Percentiles rank a stretch among this genome's conserved stretches.
These are phyloP conservation scores for Sminthopsis crassicaudata DNA, from an alignment of 2,113 vertebrate species.

Conservation along the genomic window DNA sequence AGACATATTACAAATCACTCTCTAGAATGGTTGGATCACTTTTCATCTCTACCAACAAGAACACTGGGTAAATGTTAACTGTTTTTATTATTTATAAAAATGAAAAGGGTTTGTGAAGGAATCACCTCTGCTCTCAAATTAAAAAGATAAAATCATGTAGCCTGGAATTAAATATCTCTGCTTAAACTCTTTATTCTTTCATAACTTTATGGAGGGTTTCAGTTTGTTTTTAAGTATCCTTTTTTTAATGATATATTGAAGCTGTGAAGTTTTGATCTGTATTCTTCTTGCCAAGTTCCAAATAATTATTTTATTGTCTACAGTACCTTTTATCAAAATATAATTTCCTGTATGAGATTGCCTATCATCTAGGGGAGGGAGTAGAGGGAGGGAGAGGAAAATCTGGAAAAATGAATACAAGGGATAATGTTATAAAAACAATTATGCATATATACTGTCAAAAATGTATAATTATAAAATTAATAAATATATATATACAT, in stretches of 20 bases:
- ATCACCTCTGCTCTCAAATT: background rate
- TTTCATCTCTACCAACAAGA: too few relatives aligned
- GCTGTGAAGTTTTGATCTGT: background rate
- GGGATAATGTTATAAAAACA: too few relatives aligned
- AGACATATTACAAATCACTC: too few relatives aligned
- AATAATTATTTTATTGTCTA: background rate
- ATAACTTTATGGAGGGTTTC: background rate
- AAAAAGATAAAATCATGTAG: background rate
- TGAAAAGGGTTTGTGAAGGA: background rate
- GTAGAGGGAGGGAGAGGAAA: too few relatives aligned
- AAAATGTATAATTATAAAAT: too few relatives aligned
- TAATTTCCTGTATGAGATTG: background rate
- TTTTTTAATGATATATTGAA: constrained; percentile 23
- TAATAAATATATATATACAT: too few relatives aligned
- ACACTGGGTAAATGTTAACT: too few relatives aligned
- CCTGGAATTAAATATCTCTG: background rate
- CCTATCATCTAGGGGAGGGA: too few relatives aligned
- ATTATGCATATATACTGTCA: too few relatives aligned
- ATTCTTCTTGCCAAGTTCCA: background rate
- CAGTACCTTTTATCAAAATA: background rate
- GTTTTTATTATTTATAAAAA: too few relatives aligned
- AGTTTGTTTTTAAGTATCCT: background rate
- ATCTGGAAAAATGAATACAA: too few relatives aligned
- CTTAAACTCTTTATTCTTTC: background rate
- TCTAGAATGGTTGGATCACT: too few relatives aligned